These are phyloP conservation scores for Papilio xuthus DNA, from an alignment of 1,140 invertebrate species.

Conservation along the genomic window DNA sequence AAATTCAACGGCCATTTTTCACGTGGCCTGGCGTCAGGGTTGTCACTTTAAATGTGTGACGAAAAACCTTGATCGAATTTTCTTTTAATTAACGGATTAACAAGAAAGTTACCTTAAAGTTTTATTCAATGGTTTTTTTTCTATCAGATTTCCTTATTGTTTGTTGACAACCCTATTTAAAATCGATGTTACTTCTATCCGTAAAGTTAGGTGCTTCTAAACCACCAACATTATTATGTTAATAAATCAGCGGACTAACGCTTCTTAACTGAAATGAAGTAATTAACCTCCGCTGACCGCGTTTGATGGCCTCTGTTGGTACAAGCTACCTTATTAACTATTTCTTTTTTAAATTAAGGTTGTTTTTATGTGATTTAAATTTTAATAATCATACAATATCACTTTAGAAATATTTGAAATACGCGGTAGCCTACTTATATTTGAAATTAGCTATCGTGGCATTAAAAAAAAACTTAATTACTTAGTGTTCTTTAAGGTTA, in stretches of 20 bases:
- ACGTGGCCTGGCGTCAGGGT: not conserved
- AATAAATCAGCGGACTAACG: conserved; percentile 53
- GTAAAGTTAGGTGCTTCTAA: conserved; percentile 27
- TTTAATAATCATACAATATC: not conserved
- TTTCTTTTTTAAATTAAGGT: not conserved
- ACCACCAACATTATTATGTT: conserved; percentile 49
- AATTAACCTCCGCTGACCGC: conserved; percentile 51
- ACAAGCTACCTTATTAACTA: not conserved
- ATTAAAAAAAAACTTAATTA: no score
- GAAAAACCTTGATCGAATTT: no score
- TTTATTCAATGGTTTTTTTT: no score
- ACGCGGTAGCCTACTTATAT: no score
- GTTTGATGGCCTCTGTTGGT: conserved; percentile 44
- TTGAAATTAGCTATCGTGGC: no score
- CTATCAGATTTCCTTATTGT: no score
- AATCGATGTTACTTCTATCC: conserved; percentile 8
- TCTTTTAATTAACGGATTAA: no score
- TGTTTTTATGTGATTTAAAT: not conserved
- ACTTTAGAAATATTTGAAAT: not conserved
- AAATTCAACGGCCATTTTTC: conserved; percentile 30
- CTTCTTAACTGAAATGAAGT: conserved; percentile 56
- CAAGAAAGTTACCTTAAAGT: no score
- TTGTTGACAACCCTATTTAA: conserved; percentile 11
- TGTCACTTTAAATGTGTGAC: conserved; percentile 13
- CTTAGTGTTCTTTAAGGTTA: no score